These are phyloP conservation scores for Trichosurus vulpecula DNA, from an alignment of 2,797 vertebrate species.

Conservation along the genomic window DNA sequence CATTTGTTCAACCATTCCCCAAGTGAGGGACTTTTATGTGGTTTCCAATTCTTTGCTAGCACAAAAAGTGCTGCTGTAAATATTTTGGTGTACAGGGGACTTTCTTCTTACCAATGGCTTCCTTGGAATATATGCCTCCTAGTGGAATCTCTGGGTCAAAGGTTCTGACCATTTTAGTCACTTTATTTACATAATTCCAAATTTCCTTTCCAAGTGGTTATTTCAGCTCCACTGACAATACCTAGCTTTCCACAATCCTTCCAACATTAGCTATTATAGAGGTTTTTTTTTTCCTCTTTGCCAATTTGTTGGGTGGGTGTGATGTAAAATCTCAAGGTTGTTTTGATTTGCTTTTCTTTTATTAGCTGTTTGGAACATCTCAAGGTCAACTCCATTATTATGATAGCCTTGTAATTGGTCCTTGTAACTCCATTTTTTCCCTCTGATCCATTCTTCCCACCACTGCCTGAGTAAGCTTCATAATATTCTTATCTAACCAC, in stretches of 20 bases:
- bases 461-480: neutral
- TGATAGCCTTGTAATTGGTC: neutral
- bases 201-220: neutral
- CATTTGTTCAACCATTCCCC: neutral
- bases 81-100: neutral
- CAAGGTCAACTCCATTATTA: neutral
- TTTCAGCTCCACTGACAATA: neutral
- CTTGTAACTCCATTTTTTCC: neutral
- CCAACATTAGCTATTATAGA: neutral
- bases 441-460: neutral
- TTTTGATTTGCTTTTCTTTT: neutral
- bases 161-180: neutral
- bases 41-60: neutral
- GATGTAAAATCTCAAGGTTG: neutral
- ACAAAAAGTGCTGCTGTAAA: neutral
- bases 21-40: neutral
- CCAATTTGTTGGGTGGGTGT: neutral
- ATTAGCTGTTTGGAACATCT: neutral
- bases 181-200: neutral
- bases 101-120: neutral
- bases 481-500: neutral
- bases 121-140: neutral
- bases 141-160: neutral
- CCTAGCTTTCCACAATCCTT: neutral
- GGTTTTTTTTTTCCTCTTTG: neutral